Evolutionary conservation across 2,888 invertebrate genomes (phyloP).

Genomic region (Archips xylosteana): DNA sequence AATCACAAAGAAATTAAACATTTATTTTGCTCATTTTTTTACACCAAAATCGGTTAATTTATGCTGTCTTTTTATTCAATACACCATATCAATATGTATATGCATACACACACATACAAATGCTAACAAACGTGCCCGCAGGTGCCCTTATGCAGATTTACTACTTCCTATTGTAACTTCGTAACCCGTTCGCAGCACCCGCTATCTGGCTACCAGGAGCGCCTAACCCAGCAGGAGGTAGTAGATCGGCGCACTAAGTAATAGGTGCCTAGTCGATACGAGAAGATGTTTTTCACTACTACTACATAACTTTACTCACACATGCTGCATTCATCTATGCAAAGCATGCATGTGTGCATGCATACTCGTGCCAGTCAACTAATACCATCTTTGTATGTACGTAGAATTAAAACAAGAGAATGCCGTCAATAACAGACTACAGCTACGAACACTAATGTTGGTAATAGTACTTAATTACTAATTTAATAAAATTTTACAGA

Average conservation of each 20-base stretch:
- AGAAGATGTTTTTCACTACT: slow-evolving; percentile 62
- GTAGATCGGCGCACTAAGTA: slow-evolving; percentile 61
- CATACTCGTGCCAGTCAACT: not conserved
- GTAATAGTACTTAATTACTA: too few species aligned
- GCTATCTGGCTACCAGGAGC: slow-evolving; percentile 66
- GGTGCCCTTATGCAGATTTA: not conserved
- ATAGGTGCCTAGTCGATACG: slow-evolving; percentile 76
- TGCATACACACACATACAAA: too few species aligned
- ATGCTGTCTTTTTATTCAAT: too few species aligned
- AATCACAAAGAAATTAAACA: too few species aligned
- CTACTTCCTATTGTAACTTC: slow-evolving; percentile 25
- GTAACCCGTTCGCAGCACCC: slow-evolving; percentile 66
- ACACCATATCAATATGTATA: too few species aligned
- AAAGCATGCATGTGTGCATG: slow-evolving; percentile 42
- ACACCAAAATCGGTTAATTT: too few species aligned
- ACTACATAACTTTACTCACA: slow-evolving; percentile 19
- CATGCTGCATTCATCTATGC: slow-evolving; percentile 11
- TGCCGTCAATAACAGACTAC: not conserved
- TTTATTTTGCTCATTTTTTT: too few species aligned
- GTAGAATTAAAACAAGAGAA: not conserved
- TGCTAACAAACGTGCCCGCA: not conserved
- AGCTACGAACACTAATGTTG: not conserved
- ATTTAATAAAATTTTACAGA: too few species aligned
- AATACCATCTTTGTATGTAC: not conserved
- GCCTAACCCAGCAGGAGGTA: slow-evolving; percentile 59